Conservation (phyloP, 2,888 invertebrate genomes). For the Listrodromus nycthemerus region DNA sequence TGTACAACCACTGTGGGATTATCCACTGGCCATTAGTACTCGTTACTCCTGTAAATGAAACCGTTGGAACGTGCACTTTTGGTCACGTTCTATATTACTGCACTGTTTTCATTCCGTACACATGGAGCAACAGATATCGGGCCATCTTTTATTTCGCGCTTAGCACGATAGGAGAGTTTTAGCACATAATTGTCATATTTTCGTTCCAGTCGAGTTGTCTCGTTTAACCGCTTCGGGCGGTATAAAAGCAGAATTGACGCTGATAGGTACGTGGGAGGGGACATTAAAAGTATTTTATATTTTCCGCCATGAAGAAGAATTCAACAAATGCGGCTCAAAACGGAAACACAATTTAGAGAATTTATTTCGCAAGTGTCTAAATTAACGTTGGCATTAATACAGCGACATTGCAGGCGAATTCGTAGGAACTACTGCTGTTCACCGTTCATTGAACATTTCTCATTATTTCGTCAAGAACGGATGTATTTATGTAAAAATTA, state of each 20-base stretch:
- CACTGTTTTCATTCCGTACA: conserved; percentile 14
- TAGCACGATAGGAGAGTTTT: conserved; percentile 7
- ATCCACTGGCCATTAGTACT: conserved; percentile 63
- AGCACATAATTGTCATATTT: conserved; percentile 4
- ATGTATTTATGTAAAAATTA: too few relatives aligned
- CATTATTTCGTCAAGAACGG: too few relatives aligned
- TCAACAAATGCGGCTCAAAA: neutral
- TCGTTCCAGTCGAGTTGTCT: neutral
- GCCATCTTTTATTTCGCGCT: conserved; percentile 1
- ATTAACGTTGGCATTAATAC: neutral
- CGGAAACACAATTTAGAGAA: neutral
- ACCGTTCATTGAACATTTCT: too few relatives aligned
- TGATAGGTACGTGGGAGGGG: neutral
- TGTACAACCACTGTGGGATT: conserved; percentile 52
- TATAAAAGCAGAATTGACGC: neutral
- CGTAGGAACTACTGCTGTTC: too few relatives aligned
- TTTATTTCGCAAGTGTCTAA: neutral
- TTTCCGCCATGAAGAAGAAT: neutral
- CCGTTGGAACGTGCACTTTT: conserved; percentile 47
- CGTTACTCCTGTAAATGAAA: conserved; percentile 61
- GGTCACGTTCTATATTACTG: conserved; percentile 28
- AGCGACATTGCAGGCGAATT: too few relatives aligned
- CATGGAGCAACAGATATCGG: conserved; percentile 17
- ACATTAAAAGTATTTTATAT: neutral
- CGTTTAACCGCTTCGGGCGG: neutral